phyloP scores from a whole-genome alignment of 2,888 invertebrate species.

The Trilocha varians region DNA sequence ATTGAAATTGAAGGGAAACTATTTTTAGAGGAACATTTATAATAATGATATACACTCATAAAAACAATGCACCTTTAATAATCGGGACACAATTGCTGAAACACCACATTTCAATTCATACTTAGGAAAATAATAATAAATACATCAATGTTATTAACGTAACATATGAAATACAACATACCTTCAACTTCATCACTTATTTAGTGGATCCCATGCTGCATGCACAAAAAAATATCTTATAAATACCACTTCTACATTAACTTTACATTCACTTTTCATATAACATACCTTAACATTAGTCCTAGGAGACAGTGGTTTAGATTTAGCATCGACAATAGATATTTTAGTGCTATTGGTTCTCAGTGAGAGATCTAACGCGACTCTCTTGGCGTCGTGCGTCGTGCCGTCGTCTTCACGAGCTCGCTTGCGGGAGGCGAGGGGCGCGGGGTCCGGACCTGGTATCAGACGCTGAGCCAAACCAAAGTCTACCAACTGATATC shows the following conservation, averaged over 20 bases:
- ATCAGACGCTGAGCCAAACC: constrained; percentile 84
- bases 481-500: constrained; percentile 89
- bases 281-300: background rate
- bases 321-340: too few species aligned
- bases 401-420: constrained; percentile 26
- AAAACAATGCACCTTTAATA: too few species aligned
- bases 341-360: constrained; percentile 3
- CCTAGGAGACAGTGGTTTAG: too few species aligned
- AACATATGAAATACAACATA: background rate
- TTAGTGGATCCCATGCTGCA: background rate
- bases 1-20: too few species aligned
- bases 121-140: too few species aligned
- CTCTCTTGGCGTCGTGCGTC: constrained; percentile 34
- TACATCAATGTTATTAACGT: too few species aligned
- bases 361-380: constrained; percentile 43
- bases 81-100: too few species aligned
- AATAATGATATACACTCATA: too few species aligned
- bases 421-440: constrained; percentile 30
- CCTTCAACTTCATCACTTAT: background rate
- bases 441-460: constrained; percentile 16
- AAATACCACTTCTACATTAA: too few species aligned
- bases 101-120: too few species aligned
- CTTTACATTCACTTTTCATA: too few species aligned
- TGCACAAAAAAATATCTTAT: background rate
- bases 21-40: too few species aligned